Conservation (phyloP, 2,797 vertebrate genomes). For the Taeniopygia guttata region DNA sequence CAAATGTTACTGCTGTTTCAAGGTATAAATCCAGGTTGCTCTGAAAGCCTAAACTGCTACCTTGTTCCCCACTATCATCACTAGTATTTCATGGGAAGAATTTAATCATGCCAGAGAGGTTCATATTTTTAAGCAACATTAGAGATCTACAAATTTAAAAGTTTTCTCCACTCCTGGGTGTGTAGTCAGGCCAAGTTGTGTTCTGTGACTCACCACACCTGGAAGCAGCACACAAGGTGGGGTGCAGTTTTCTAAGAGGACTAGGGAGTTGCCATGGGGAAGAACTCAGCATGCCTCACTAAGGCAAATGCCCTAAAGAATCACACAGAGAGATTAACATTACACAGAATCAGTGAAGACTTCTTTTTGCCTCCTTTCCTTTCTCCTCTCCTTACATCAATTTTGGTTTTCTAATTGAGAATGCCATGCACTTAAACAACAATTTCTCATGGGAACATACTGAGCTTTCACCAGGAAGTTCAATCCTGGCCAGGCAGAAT, state of each 20-base stretch:
- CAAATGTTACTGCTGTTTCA: conserved; percentile 69
- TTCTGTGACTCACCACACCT: conserved; percentile 13
- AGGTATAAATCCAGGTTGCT: conserved; percentile 65
- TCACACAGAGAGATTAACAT: neutral
- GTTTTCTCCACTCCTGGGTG: neutral
- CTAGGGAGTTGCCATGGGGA: neutral
- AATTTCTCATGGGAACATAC: neutral
- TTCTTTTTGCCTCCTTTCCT: neutral
- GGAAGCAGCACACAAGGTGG: neutral
- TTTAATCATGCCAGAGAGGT: neutral
- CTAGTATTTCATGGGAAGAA: conserved; percentile 7
- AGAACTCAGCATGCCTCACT: neutral
- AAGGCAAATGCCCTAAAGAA: neutral
- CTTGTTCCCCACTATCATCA: neutral
- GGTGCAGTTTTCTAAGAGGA: neutral
- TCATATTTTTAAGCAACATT: conserved; percentile 37
- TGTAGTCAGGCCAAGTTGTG: neutral
- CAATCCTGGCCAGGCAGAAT: neutral
- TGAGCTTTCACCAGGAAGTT: neutral
- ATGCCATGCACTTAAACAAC: neutral
- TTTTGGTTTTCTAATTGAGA: neutral
- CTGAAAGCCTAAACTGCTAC: conserved; percentile 56
- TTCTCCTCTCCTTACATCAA: neutral
- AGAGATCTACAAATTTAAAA: neutral
- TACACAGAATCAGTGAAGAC: neutral